A percentile compares a stretch with the other conserved stretches of the same genome.
These are phyloP conservation scores for Drosophila ananassae DNA, from an alignment of 1,140 invertebrate genomes.

Conservation along the genomic window DNA sequence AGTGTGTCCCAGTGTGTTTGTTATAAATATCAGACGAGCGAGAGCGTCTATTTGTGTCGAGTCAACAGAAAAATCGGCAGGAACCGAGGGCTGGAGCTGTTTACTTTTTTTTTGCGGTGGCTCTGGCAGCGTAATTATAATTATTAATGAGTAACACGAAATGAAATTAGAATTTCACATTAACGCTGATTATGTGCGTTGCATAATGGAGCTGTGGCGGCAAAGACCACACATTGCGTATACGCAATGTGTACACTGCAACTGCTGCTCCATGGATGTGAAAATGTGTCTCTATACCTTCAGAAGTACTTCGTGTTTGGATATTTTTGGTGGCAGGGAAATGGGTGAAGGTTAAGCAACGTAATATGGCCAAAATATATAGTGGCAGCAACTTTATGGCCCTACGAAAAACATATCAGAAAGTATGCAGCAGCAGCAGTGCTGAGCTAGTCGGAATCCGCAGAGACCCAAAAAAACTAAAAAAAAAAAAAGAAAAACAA, in stretches of 20 bases:
- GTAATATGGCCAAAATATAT: slow-evolving; percentile 72
- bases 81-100: slow-evolving; percentile 5
- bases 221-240: slow-evolving; percentile 37
- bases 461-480: neutral
- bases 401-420: slow-evolving; percentile 27
- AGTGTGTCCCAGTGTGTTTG: slow-evolving; percentile 37
- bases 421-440: slow-evolving; percentile 53
- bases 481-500: neutral
- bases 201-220: slow-evolving; percentile 53
- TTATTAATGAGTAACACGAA: slow-evolving; percentile 70
- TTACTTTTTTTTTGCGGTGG: slow-evolving; percentile 13
- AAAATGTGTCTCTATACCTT: slow-evolving; percentile 29
- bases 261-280: slow-evolving; percentile 41
- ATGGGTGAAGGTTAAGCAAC: slow-evolving; percentile 75
- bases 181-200: slow-evolving; percentile 63
- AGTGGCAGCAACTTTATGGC: slow-evolving; percentile 33
- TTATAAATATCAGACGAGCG: slow-evolving; percentile 66
- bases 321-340: slow-evolving; percentile 41
- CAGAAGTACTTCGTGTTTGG: slow-evolving; percentile 3
- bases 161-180: slow-evolving; percentile 70
- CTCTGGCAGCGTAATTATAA: slow-evolving; percentile 61
- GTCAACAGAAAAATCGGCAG: slow-evolving; percentile 47
- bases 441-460: slow-evolving; percentile 57
- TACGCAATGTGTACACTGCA: slow-evolving; percentile 45
- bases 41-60: slow-evolving; percentile 52